Percentiles rank a stretch among this genome's conserved stretches.
phyloP scores from a whole-genome alignment of 2,797 vertebrate species.

The Tenualosa ilisha region DNA sequence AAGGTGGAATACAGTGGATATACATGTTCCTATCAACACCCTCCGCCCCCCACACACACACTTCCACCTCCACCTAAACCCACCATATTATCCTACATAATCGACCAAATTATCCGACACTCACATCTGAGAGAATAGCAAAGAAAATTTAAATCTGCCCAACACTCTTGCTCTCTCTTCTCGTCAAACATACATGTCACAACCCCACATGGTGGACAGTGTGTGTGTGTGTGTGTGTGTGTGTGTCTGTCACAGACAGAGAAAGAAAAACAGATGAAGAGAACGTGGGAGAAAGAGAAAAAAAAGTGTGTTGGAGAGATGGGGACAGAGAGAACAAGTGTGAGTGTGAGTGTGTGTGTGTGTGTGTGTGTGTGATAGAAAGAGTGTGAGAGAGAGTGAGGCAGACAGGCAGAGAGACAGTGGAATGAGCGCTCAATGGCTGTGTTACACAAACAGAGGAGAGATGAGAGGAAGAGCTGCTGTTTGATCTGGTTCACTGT shows the following conservation, averaged over 20 bases:
- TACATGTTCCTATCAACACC: too few relatives aligned
- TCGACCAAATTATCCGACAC: too few relatives aligned
- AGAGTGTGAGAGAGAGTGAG: not conserved
- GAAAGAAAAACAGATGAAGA: not conserved
- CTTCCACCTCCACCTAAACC: not conserved
- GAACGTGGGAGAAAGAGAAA: not conserved
- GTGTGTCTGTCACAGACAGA: not conserved
- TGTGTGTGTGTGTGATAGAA: too few relatives aligned
- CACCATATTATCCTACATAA: not conserved
- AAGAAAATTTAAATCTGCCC: too few relatives aligned
- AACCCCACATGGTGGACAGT: not conserved
- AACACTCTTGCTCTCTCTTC: not conserved
- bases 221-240: not conserved
- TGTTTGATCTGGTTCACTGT: not conserved
- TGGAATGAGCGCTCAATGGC: not conserved
- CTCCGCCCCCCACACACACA: not conserved
- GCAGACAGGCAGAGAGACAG: not conserved
- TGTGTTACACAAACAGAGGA: conserved; percentile 12
- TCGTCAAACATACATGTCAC: not conserved
- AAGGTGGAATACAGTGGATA: not conserved
- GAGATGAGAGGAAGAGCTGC: conserved; percentile 46
- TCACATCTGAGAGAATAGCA: too few relatives aligned
- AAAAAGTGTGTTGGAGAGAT: not conserved
- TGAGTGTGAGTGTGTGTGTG: too few relatives aligned
- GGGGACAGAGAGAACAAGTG: not conserved